Conservation (phyloP, 2,797 vertebrate genomes). For the Schizothorax lantsangensis region DNA sequence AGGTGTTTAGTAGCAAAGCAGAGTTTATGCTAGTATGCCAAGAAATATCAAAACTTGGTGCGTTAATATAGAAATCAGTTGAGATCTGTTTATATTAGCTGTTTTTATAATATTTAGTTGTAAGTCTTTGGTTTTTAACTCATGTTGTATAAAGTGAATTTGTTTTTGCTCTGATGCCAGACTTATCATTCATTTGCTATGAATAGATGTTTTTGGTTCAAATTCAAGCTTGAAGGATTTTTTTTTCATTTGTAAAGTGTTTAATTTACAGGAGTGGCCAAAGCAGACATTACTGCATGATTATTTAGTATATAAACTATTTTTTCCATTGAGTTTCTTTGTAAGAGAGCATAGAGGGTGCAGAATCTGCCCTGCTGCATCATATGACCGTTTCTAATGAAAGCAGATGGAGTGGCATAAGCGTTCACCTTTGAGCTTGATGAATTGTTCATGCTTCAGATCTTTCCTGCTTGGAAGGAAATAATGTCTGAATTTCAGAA, state of each 20-base stretch:
- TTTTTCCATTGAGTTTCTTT: not conserved
- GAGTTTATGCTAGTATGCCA: slow-evolving; percentile 2
- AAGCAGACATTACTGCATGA: not conserved
- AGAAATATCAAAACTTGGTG: not conserved
- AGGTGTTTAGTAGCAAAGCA: not conserved
- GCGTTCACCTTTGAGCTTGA: not conserved
- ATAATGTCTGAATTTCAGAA: not conserved
- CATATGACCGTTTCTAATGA: not conserved
- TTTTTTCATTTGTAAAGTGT: not conserved
- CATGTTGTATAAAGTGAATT: not conserved
- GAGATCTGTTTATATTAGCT: not conserved
- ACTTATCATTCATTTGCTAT: not conserved
- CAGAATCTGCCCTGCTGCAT: not conserved
- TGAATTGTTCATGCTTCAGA: not conserved
- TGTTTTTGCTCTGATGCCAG: not conserved
- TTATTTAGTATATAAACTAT: not conserved
- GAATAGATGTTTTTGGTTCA: not conserved
- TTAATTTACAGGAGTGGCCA: not conserved
- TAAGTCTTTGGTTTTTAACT: not conserved
- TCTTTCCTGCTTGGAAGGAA: slow-evolving; percentile 12
- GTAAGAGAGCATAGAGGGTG: not conserved
- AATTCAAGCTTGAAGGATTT: not conserved
- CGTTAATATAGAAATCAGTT: not conserved
- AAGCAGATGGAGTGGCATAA: not conserved
- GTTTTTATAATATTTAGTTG: slow-evolving; percentile 9